Base-by-base conservation (phyloP, 2,888 invertebrate species). In the Steinernema carpocapsae region DNA sequence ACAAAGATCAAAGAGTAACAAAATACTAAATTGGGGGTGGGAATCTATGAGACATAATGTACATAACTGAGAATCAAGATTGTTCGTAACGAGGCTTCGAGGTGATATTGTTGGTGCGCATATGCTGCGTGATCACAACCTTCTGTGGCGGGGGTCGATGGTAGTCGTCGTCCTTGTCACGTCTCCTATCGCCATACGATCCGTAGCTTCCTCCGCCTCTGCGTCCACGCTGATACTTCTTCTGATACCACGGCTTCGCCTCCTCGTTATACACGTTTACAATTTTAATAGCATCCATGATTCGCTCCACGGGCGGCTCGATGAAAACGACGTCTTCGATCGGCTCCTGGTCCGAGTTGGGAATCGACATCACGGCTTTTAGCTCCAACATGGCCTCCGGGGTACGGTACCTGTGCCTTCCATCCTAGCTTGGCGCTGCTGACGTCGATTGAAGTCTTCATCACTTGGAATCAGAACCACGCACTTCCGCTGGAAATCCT, bases 341-440 rank as follows among this genome's bases (percentile, higher is more conserved):
- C 0, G 84, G 85, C 51, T 86, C 86, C 14, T 75, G 72, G 17
- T 84, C 84, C 12, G 48, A 37, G 12, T 78, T 74, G 1, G 86
- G 86, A 1, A 87, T 72, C 7, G 72, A 1, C 42, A 19, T 26
- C 64, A 12, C 22, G 96, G 97, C 96, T 94, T 97, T 97, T 93
- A 97, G 94, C 91, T 96, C 96, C 90, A 94, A 91, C 88, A 97
- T 91, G 88, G 94, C 93, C 88, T 92, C 92, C 89, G 95, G 94
- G 95, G 94, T 89, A 95, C 92, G 88, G 94, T 95, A 89, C 93
- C 93, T 90, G 94, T 94, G 89, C 92, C 92, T 88, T 92, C 92
- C 26, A 74, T 74, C 1, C 80, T 43, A 90, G 93, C 93, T 89
- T 93, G 92, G 89, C 92, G 91, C 88, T 91, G 91, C 89, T 92